Base-by-base conservation (phyloP, 2,113 vertebrate genomes). In the Oreochromis niloticus region DNA sequence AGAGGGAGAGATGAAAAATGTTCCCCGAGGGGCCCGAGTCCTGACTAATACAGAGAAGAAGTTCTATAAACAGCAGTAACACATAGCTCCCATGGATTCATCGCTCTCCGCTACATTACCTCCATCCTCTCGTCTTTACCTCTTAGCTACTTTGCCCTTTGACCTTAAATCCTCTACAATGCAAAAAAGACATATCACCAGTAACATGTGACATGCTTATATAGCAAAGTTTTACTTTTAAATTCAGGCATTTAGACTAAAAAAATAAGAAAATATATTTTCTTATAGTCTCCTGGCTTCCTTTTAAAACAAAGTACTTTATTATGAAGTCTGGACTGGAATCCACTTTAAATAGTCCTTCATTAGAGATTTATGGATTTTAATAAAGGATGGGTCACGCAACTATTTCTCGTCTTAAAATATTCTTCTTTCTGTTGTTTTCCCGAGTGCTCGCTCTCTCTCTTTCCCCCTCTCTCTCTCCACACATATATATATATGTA, bases 21-120 rank as follows among this genome's bases (percentile, higher is more conserved):
- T 82, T 89, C 88, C 89, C 88, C 1, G 30, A 90, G 89, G 93
- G 83, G 54, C n/a, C 73, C 5, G 12, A 88, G 89, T 87, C 66
- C 90, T 87, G 93, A 95, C 89, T 89, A 93, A 94, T 87, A 91
- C 86, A 88, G 80, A 91, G 85, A 57, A 79, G 81, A 85, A 90
- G 59, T 85, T 92, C 89, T 92, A 93, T 93, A 93, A 93, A 92
- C 89, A 91, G 91, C 92, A 84, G 88, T 52, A 88, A 90, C 87
- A 87, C 87, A 81, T 61, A 79, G 83, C 90, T 85, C 78, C 80
- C 59, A 85, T 75, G 54, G 39, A 90, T 87, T 88, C 91, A 88
- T 88, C 24, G 22, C 79, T 91, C 88, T 89, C 79, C 82, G 90
- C 93, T 85, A 80, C 88, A 90, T 92, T 90, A 88, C 85, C 88